These are phyloP conservation scores for Dysmachus trigonus DNA, from an alignment of 2,888 invertebrate genomes.

Conservation along the genomic window DNA sequence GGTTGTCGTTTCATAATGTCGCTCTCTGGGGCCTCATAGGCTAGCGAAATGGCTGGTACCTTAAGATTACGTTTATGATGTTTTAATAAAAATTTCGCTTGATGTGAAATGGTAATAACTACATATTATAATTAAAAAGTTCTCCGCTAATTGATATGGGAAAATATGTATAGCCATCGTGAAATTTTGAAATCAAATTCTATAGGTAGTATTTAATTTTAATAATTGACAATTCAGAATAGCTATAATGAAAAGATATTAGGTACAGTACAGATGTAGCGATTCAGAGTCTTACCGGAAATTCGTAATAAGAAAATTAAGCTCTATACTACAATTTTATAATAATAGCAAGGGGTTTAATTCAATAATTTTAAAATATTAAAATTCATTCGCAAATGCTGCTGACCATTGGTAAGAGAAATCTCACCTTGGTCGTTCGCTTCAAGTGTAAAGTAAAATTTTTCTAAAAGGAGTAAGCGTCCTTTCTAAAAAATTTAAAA, in stretches of 20 bases:
- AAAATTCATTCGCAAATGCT: constrained; percentile 12
- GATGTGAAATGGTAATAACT: constrained; percentile 34
- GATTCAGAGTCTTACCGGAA: not conserved
- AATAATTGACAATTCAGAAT: constrained; percentile 33
- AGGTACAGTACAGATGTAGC: not conserved
- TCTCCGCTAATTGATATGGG: not conserved
- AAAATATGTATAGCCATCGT: constrained; percentile 6
- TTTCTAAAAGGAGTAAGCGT: not conserved
- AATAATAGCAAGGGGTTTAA: constrained; percentile 10
- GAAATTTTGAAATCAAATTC: not conserved
- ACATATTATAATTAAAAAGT: not conserved
- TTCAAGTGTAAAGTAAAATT: not conserved
- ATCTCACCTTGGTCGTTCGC: not conserved
- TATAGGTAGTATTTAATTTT: not conserved
- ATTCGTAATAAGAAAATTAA: not conserved
- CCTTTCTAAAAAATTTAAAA: not conserved
- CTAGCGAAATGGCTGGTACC: constrained; percentile 99
- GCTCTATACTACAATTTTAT: constrained; percentile 23
- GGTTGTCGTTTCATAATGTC: constrained; percentile 99
- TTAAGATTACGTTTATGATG: constrained; percentile 65
- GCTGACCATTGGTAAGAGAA: not conserved
- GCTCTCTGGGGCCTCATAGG: constrained; percentile 98
- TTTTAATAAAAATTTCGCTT: constrained; percentile 33
- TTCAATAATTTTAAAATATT: not conserved
- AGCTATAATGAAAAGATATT: constrained; percentile 24